Evolutionary conservation across 2,888 invertebrate genomes (phyloP).

Genomic region (Tetranychus piercei): DNA sequence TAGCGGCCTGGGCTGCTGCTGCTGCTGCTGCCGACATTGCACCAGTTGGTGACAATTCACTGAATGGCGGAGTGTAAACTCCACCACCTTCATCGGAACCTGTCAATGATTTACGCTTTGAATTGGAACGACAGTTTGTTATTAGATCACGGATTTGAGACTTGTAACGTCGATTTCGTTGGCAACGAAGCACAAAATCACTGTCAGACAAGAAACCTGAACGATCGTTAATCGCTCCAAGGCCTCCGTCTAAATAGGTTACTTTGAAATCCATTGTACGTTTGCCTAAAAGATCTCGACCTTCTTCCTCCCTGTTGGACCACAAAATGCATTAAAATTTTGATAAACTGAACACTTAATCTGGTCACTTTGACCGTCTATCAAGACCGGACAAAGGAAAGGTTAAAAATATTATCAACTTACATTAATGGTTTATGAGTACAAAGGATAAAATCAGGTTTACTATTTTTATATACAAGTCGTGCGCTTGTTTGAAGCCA

Average conservation of each 20-base stretch:
- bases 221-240: conserved; percentile 45
- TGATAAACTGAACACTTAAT: background rate
- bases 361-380: background rate
- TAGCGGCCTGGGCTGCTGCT: conserved; percentile 23
- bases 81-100: conserved; percentile 15
- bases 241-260: conserved; percentile 81
- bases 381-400: background rate
- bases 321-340: background rate
- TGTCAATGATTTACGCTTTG: conserved; percentile 46
- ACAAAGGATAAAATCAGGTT: conserved; percentile 96
- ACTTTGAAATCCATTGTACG: conserved; percentile 98
- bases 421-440: conserved; percentile 95
- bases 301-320: conserved; percentile 64
- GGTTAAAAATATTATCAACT: conserved; percentile 32
- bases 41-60: background rate
- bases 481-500: conserved; percentile 95
- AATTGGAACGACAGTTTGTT: conserved; percentile 53
- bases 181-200: conserved; percentile 35
- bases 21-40: conserved; percentile 24
- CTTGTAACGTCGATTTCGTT: conserved; percentile 71
- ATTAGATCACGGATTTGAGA: conserved; percentile 78
- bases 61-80: background rate
- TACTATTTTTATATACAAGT: conserved; percentile 95
- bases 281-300: conserved; percentile 85
- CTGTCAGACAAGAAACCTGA: conserved; percentile 25